Percentiles rank a stretch among this genome's conserved stretches.
Conservation (phyloP, 2,888 invertebrate genomes). For the Conus canariensis region DNA sequence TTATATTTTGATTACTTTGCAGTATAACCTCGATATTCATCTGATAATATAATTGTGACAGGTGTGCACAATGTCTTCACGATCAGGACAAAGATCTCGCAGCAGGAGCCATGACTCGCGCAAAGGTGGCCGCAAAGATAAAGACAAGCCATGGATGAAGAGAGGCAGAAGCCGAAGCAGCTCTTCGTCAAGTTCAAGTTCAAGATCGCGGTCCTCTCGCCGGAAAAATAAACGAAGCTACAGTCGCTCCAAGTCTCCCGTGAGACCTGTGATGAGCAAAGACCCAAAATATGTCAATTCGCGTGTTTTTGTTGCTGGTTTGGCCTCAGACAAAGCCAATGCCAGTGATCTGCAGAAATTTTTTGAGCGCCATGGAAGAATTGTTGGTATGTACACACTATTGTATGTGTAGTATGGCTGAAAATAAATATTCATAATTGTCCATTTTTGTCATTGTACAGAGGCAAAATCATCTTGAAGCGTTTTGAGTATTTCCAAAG, state of each 20-base stretch:
- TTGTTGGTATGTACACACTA: slow-evolving; percentile 82
- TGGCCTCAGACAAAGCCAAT: slow-evolving; percentile 87
- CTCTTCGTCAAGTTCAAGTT: slow-evolving; percentile 20
- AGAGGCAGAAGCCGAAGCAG: slow-evolving; percentile 13
- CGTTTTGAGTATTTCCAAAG: too few species aligned
- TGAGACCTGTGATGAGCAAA: slow-evolving; percentile 77
- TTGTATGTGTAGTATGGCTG: background rate
- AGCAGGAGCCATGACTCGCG: slow-evolving; percentile 43
- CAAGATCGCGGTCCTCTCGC: slow-evolving; percentile 75
- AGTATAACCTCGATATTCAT: too few species aligned
- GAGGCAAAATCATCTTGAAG: too few species aligned
- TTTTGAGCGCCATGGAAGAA: slow-evolving; percentile 87
- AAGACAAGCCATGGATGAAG: slow-evolving; percentile 43
- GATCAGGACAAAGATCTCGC: slow-evolving; percentile 43
- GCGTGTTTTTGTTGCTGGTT: slow-evolving; percentile 89
- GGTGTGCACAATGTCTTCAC: slow-evolving; percentile 64
- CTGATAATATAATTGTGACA: slow-evolving; percentile 80
- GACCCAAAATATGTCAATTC: slow-evolving; percentile 87
- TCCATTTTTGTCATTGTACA: too few species aligned
- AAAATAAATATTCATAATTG: too few species aligned
- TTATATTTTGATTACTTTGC: too few species aligned
- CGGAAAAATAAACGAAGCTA: slow-evolving; percentile 76
- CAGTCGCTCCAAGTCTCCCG: slow-evolving; percentile 79
- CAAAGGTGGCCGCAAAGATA: slow-evolving; percentile 44
- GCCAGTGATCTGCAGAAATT: slow-evolving; percentile 88